Evolutionary conservation across 2,797 vertebrate genomes (phyloP), one percentile per base, ranked within the genome.

Genomic region (Euthynnus affinis): DNA sequence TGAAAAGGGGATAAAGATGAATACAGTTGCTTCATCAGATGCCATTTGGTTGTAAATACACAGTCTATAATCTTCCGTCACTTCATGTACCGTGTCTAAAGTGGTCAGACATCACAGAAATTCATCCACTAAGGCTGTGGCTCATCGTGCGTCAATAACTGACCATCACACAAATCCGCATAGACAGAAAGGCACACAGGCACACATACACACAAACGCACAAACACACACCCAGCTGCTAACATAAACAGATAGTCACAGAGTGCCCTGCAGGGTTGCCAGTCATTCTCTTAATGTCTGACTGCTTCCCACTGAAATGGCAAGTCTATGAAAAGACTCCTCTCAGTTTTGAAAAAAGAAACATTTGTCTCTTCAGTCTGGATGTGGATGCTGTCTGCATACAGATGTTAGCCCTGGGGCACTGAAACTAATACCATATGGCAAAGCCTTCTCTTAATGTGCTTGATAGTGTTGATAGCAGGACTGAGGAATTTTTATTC

Each of bases 401-500:
- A 75, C 88, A 92, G 92, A 91, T 91, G 91, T 93, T 87, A 6
- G 51, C 75, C 91, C 80, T 23, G 48, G 20, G 68, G 90, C 84
- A 6, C 70, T 80, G 76, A 84, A 89, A 82, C 80, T 80, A 73
- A 88, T 7, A 78, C 79, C 88, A 83, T 87, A 89, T 89, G 87
- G 87, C 74, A 20, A 25, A 65, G 66, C 27, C 76, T 75, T 76
- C 75, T 55, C 51, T 72, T 80, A 71, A 83, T 27, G 3, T 79
- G 80, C 73, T 69, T 56, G 15, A 74, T 76, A n/a, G 82, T 78
- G 78, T 80, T 61, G 77, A 82, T 69, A 65, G 56, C 58, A 60
- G 32, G 52, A 71, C 60, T 53, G 68, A 81, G 65, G 51, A 71
- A 59, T 66, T 17, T 67, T 57, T 22, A 20, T 76, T 51, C 69